These are phyloP conservation scores for Bubo scandiacus DNA, from an alignment of 2,113 vertebrate species.

Conservation along the genomic window DNA sequence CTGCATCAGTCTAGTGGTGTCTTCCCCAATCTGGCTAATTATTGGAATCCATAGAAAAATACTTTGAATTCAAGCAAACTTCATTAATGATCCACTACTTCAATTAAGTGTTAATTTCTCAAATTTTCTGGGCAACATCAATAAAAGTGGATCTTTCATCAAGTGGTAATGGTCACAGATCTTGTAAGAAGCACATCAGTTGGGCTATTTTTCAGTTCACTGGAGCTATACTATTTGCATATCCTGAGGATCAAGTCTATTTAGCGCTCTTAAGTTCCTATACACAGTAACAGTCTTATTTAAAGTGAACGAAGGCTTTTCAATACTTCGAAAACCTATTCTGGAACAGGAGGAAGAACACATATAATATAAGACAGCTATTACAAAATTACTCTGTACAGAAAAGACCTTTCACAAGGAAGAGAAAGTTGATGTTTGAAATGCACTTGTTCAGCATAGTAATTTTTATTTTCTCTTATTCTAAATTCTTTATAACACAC, in stretches of 20 bases:
- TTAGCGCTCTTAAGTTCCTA: neutral
- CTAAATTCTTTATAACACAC: neutral
- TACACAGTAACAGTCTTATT: neutral
- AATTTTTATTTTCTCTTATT: neutral
- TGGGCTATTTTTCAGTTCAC: neutral
- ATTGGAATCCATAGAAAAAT: neutral
- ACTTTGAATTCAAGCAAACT: neutral
- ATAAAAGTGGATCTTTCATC: neutral
- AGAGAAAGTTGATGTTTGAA: neutral
- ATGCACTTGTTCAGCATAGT: neutral
- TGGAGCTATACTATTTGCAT: neutral
- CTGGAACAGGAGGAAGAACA: neutral
- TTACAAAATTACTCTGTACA: neutral
- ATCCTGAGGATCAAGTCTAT: neutral
- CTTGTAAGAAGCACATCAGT: neutral
- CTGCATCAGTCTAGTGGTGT: neutral
- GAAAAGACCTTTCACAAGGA: neutral
- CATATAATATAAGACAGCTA: neutral
- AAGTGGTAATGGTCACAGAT: neutral
- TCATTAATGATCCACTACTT: neutral
- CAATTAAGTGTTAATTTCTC: neutral
- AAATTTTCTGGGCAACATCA: neutral
- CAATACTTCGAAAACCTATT: neutral
- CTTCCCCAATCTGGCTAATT: neutral
- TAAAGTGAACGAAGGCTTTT: neutral